Conservation (phyloP, 2,797 vertebrate genomes). For the Falco biarmicus region DNA sequence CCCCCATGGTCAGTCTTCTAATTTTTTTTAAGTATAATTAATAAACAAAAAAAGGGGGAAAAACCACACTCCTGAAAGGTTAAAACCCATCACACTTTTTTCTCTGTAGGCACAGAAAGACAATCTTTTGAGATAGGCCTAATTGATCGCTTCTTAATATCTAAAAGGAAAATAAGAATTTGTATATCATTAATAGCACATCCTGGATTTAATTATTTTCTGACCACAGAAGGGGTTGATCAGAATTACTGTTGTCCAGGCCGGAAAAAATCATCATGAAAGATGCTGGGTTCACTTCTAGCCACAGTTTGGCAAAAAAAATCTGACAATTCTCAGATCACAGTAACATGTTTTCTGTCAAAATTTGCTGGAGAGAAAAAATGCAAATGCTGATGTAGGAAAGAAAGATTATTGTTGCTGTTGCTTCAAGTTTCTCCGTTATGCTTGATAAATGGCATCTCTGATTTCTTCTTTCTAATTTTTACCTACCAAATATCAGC, state of each 20-base stretch:
- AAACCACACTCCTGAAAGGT: not conserved
- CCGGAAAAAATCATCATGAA: not conserved
- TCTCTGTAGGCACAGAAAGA: slow-evolving; percentile 49
- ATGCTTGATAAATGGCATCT: not conserved
- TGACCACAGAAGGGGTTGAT: slow-evolving; percentile 43
- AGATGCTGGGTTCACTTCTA: not conserved
- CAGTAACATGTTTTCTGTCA: not conserved
- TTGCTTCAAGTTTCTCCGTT: not conserved
- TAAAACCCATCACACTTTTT: not conserved
- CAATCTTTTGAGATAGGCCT: slow-evolving; percentile 47
- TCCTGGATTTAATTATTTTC: slow-evolving; percentile 55
- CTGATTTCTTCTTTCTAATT: not conserved
- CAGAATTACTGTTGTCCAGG: slow-evolving; percentile 29
- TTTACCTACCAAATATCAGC: not conserved
- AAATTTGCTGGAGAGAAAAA: slow-evolving; percentile 28
- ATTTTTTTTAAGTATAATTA: not conserved
- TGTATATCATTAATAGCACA: slow-evolving; percentile 50
- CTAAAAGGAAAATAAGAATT: slow-evolving; percentile 60
- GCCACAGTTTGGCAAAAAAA: not conserved
- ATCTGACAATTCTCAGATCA: not conserved
- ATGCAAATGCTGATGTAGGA: not conserved
- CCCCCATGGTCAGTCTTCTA: not conserved
- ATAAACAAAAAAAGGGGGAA: not conserved
- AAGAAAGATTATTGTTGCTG: not conserved
- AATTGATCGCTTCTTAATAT: slow-evolving; percentile 50